These are phyloP conservation scores for Daphoenositta chrysoptera DNA, from an alignment of 2,113 vertebrate genomes.

Conservation along the genomic window DNA sequence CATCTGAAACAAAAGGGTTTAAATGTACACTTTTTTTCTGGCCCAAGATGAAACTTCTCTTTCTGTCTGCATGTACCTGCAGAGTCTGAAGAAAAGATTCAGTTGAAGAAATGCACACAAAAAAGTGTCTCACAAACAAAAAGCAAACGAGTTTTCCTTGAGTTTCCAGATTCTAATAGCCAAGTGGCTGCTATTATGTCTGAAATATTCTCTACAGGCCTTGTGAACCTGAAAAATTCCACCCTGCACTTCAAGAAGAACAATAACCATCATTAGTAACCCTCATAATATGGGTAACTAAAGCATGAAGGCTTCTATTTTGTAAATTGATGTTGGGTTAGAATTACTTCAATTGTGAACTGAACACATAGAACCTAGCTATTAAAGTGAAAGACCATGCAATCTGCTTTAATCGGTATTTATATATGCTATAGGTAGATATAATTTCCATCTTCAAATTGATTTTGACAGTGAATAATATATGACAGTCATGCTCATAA, in stretches of 20 bases:
- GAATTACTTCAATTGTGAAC: not conserved
- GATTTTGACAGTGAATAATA: not conserved
- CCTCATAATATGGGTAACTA: not conserved
- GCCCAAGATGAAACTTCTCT: not conserved
- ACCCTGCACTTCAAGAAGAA: not conserved
- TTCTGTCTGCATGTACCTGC: not conserved
- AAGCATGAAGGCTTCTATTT: not conserved
- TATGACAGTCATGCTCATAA: accelerated
- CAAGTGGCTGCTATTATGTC: not conserved
- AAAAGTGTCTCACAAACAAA: not conserved
- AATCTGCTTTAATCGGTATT: not conserved
- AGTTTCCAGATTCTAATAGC: not conserved
- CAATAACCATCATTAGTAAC: not conserved
- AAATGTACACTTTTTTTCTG: not conserved
- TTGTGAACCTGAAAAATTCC: not conserved
- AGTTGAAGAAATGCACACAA: not conserved
- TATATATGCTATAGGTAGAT: not conserved
- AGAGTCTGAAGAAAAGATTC: not conserved
- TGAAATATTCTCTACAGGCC: not conserved
- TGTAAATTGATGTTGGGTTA: not conserved
- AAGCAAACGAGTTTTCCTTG: not conserved
- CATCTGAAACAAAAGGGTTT: not conserved
- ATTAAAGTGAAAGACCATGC: not conserved
- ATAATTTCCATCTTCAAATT: not conserved
- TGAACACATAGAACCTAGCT: accelerated